These are phyloP conservation scores for Lepidothrix coronata DNA, from an alignment of 2,113 vertebrate genomes.

Conservation along the genomic window DNA sequence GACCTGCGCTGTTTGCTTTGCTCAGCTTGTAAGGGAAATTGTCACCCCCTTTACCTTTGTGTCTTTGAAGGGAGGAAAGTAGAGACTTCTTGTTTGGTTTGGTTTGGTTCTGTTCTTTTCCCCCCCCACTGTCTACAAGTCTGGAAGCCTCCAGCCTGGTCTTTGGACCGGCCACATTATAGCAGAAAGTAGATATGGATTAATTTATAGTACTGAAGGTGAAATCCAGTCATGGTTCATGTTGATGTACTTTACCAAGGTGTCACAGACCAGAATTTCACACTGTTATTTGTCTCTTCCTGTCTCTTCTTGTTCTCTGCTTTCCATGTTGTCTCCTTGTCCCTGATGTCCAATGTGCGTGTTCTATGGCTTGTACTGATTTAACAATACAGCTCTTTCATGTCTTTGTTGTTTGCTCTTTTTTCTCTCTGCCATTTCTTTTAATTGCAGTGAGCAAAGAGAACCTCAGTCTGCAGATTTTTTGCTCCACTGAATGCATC, in stretches of 20 bases:
- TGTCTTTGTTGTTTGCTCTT: not conserved
- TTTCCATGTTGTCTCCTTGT: not conserved
- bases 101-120: not conserved
- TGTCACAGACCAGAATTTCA: not conserved
- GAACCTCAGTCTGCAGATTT: not conserved
- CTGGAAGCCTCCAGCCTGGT: not conserved
- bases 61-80: not conserved
- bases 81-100: not conserved
- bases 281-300: not conserved
- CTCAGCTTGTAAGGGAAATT: not conserved
- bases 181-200: not conserved
- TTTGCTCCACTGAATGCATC: not conserved
- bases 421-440: not conserved
- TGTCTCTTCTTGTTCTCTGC: not conserved
- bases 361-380: not conserved
- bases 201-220: not conserved
- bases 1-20: not conserved
- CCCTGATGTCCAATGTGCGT: not conserved
- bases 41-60: not conserved
- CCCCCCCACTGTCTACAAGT: accelerated
- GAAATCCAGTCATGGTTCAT: not conserved
- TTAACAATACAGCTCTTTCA: not conserved
- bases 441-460: not conserved
- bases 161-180: not conserved
- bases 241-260: not conserved